Evolutionary conservation across 2,113 vertebrate genomes (phyloP).

Genomic region (Paralichthys olivaceus): DNA sequence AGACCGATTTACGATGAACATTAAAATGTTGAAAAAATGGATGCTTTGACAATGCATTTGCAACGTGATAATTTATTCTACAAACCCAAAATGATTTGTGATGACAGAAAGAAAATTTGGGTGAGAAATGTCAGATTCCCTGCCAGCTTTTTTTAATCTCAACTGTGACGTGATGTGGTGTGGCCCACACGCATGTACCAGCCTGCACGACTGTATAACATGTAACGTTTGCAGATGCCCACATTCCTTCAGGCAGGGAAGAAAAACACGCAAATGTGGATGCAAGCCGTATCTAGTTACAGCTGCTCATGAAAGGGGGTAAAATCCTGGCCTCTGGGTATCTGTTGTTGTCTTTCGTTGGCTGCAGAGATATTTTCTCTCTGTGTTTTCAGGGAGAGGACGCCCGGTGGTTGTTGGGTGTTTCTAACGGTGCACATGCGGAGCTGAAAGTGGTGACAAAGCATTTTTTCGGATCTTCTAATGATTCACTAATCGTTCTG

Average conservation of each 20-base stretch:
- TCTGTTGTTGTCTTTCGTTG: conserved; percentile 38
- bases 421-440: conserved; percentile 15
- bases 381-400: conserved; percentile 21
- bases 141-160: background rate
- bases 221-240: conserved; percentile 44
- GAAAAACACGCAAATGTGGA: conserved; percentile 28
- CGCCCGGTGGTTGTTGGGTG: conserved; percentile 50
- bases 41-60: no score
- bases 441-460: conserved; percentile 21
- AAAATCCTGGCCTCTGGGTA: conserved; percentile 12
- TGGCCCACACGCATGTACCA: conserved; percentile 53
- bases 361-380: conserved; percentile 37
- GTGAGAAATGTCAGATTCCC: no score
- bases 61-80: no score
- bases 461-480: background rate
- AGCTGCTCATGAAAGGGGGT: conserved; percentile 39
- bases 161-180: background rate
- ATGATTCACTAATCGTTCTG: conserved; percentile 4
- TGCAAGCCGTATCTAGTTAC: conserved; percentile 37
- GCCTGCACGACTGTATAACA: conserved; percentile 46
- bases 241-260: conserved; percentile 65
- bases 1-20: no score
- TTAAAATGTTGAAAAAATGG: no score
- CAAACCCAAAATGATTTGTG: no score
- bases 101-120: no score